A percentile compares a stretch with the other conserved stretches of the same genome.
Conservation (phyloP, 2,113 vertebrate species). For the Antigone vipio region DNA sequence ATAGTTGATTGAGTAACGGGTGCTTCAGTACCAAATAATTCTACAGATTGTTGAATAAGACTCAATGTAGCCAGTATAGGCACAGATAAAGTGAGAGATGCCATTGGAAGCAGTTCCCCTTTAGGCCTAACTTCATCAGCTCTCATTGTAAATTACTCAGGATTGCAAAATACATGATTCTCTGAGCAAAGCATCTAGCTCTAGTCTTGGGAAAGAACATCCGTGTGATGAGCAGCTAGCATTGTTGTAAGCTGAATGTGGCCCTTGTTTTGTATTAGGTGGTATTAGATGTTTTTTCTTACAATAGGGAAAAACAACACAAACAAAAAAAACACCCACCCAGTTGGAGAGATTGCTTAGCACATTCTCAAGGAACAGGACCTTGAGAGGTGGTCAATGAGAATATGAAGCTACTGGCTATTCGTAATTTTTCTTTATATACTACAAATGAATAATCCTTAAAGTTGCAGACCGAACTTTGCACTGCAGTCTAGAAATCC, state of each 20-base stretch:
- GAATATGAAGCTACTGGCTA: neutral
- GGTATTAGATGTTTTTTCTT: neutral
- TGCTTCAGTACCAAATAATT: neutral
- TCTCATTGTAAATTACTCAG: neutral
- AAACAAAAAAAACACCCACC: neutral
- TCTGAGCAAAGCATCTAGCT: neutral
- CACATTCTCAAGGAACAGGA: neutral
- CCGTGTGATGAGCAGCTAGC: neutral
- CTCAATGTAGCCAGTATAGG: neutral
- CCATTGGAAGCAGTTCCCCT: neutral
- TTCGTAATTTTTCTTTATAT: neutral
- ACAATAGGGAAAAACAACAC: too few species aligned
- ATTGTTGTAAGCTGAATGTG: neutral
- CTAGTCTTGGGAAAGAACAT: neutral
- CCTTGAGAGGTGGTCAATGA: neutral
- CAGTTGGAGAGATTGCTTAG: neutral
- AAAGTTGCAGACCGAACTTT: neutral
- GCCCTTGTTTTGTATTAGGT: neutral
- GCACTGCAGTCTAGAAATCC: neutral
- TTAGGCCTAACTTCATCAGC: neutral
- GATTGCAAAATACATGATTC: neutral
- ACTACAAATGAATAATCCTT: neutral
- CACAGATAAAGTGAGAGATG: neutral
- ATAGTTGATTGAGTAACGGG: neutral
- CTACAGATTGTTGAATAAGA: neutral